These are phyloP conservation scores for Gastrophryne carolinensis DNA, from an alignment of 2,797 vertebrate species.

Conservation along the genomic window DNA sequence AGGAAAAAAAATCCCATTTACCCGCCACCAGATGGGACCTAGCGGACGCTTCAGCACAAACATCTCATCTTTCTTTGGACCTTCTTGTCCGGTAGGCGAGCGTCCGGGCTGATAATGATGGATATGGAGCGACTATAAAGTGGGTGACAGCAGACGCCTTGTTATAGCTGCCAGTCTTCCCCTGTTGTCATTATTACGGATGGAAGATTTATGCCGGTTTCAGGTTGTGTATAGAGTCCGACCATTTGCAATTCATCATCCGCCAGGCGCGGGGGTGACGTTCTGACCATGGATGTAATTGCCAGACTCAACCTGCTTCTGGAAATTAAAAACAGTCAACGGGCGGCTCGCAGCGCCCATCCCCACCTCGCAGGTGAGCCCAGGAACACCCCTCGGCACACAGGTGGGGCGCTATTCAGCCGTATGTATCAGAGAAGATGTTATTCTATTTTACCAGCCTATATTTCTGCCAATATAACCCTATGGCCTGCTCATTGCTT, in stretches of 20 bases:
- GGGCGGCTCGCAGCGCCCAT: constrained; percentile 50
- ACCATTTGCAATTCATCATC: constrained; percentile 90
- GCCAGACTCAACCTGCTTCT: constrained; percentile 81
- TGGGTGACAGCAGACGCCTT: constrained; percentile 85
- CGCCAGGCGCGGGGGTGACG: constrained; percentile 74
- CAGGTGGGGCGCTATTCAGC: background rate
- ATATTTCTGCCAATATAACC: too few species aligned
- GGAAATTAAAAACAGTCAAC: constrained; percentile 82
- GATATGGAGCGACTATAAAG: constrained; percentile 81
- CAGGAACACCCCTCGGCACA: background rate
- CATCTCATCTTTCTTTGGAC: constrained; percentile 86
- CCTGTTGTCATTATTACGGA: constrained; percentile 87
- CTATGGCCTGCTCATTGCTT: background rate
- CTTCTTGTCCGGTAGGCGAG: constrained; percentile 79
- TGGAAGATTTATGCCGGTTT: constrained; percentile 90
- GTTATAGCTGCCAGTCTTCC: constrained; percentile 88
- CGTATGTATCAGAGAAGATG: background rate
- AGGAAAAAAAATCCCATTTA: constrained; percentile 81
- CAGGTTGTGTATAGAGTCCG: constrained; percentile 76
- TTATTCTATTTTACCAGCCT: too few species aligned
- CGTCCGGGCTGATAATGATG: constrained; percentile 84
- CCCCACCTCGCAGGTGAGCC: background rate
- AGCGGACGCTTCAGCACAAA: constrained; percentile 82
- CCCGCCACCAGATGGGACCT: constrained; percentile 85
- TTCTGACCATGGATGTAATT: constrained; percentile 80